Percentiles rank a stretch among this genome's conserved stretches.
Conservation (phyloP, 2,797 vertebrate genomes). For the Brachymystax lenok region DNA sequence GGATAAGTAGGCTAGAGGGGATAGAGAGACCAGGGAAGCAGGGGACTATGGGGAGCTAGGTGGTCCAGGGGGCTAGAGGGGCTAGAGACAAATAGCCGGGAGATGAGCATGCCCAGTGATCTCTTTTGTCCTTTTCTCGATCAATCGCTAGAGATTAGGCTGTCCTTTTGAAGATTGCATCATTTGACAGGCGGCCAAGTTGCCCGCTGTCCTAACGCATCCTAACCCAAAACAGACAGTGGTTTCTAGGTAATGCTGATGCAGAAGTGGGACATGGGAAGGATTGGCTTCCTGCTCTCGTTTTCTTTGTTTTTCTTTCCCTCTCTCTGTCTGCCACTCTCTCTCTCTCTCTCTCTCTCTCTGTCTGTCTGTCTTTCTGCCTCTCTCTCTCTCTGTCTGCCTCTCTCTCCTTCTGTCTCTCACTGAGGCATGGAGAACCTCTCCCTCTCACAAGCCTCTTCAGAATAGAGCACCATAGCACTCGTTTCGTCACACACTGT, state of each 20-base stretch:
- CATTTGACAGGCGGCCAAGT: constrained; percentile 60
- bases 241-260: constrained; percentile 63
- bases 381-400: too few relatives aligned
- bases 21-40: too few relatives aligned
- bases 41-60: too few relatives aligned
- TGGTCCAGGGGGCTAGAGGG: neutral
- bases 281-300: constrained; percentile 46
- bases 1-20: too few relatives aligned
- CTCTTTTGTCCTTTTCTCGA: constrained; percentile 54
- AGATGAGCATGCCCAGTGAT: constrained; percentile 28
- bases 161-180: constrained; percentile 62
- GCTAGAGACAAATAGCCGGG: neutral
- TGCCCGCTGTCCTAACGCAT: constrained; percentile 58
- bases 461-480: constrained; percentile 3
- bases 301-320: constrained; percentile 20
- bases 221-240: constrained; percentile 46
- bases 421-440: too few relatives aligned
- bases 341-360: constrained; percentile 22
- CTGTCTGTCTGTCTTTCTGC: constrained; percentile 25
- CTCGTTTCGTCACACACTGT: constrained; percentile 39
- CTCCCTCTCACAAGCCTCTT: constrained; percentile 8
- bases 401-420: too few relatives aligned
- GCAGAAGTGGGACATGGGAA: constrained; percentile 56
- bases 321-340: constrained; percentile 42
- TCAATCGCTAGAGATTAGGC: constrained; percentile 55